Evolutionary conservation across 2,888 invertebrate species (phyloP), one percentile per base, ranked within the genome.

Genomic region (Blastobasis adustella): DNA sequence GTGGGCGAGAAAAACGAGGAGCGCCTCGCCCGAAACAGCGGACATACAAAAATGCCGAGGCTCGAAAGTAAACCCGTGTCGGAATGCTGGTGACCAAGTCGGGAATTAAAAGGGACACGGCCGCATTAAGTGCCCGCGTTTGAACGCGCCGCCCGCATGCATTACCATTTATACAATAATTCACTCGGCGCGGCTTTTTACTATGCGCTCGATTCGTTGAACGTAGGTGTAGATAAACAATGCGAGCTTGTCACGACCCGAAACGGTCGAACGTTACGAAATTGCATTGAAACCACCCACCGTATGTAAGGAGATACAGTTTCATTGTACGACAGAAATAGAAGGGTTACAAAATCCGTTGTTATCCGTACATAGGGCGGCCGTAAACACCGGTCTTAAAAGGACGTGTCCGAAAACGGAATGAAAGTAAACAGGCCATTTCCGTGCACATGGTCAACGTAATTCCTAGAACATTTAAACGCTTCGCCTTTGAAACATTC

Each of bases 31-130:
- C 42, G 42, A 42, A 5, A 23, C 8, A 37, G 51, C 46, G 58
- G 58, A 73, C 72, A 67, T 65, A 76, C 75, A 79, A 82, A 82
- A 81, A 82, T 79, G 76, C 71, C 64, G 55, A 51, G 56, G 49
- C 52, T 55, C 48, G 67, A 81, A 79, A 82, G 86, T 80, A 75
- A 78, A 79, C 77, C 74, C 77, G 76, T 84, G 86, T 86, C 68
- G 76, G 82, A 79, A 85, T 84, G 80, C 73, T 64, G 69, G 73
- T 69, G 75, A 74, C 72, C 72, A 72, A 75, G 65, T 69, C 72
- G 67, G 60, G 71, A 73, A 73, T 73, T 69, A 72, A 71, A 23
- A 65, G 65, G 71, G 74, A 79, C 83, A 77, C 73, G 76, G 73
- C 76, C 77, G 76, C 77, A 79, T 78, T 82, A 73, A 79, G 76